A percentile compares a stretch with the other conserved stretches of the same genome.
phyloP scores from a whole-genome alignment of 1,140 invertebrate genomes.

The Pseudomyrmex sp. region DNA sequence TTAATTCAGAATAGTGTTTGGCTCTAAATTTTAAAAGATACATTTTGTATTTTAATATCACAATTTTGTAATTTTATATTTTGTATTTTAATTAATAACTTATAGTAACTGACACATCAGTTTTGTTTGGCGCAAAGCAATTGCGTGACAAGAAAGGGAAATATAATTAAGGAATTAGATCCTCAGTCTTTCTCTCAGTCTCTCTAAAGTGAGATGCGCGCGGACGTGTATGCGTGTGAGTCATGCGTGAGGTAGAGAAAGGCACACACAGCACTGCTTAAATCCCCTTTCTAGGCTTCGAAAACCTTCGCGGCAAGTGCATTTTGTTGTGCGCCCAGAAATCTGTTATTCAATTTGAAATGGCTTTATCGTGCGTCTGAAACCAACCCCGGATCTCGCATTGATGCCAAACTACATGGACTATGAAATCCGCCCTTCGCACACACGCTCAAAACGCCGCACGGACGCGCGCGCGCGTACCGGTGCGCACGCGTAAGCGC shows the following conservation, averaged over 20 bases:
- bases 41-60: too few relatives aligned
- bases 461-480: not conserved
- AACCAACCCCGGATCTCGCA: slow-evolving; percentile 73
- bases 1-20: too few relatives aligned
- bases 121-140: not conserved
- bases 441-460: slow-evolving; percentile 15
- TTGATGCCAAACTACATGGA: slow-evolving; percentile 74
- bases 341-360: slow-evolving; percentile 76
- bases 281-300: slow-evolving; percentile 68
- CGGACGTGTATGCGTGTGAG: slow-evolving; percentile 8
- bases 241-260: slow-evolving; percentile 51
- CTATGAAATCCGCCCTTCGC: slow-evolving; percentile 71
- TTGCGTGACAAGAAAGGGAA: not conserved
- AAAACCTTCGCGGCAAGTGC: slow-evolving; percentile 71
- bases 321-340: slow-evolving; percentile 75
- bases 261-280: slow-evolving; percentile 60
- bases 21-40: too few relatives aligned
- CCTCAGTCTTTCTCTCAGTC: not conserved
- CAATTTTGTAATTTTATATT: too few relatives aligned
- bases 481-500: slow-evolving; percentile 25
- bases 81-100: too few relatives aligned
- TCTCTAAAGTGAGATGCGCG: slow-evolving; percentile 1
- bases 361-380: slow-evolving; percentile 73
- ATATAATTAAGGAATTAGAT: slow-evolving; percentile 23
- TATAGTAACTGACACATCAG: too few relatives aligned